Evolutionary conservation across 2,888 invertebrate species (phyloP).

Genomic region (Leucoma salicis): DNA sequence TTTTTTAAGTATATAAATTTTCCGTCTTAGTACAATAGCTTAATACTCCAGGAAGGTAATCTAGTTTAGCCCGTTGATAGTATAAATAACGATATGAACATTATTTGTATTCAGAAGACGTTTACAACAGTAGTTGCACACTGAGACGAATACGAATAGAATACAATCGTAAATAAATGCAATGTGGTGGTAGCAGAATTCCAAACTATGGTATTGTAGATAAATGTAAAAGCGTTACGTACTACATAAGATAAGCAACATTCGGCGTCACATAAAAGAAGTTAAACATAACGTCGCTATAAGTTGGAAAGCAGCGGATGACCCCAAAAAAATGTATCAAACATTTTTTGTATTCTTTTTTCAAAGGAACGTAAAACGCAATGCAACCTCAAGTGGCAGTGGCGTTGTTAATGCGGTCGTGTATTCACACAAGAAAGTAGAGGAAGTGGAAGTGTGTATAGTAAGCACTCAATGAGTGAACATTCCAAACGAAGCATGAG

Average conservation of each 20-base stretch:
- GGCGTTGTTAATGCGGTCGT: constrained; percentile 46
- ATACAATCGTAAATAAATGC: neutral
- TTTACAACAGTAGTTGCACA: constrained; percentile 54
- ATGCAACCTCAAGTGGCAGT: constrained; percentile 34
- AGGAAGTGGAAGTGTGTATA: constrained; percentile 57
- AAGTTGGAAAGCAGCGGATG: constrained; percentile 63
- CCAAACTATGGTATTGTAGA: neutral
- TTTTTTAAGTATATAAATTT: no score
- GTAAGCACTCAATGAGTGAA: constrained; percentile 51
- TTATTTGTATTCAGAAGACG: constrained; percentile 43
- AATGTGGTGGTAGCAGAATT: neutral
- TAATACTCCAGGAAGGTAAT: constrained; percentile 10
- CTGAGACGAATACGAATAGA: constrained; percentile 30
- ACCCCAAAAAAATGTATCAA: constrained; percentile 51
- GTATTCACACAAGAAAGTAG: constrained; percentile 55
- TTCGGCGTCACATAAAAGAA: constrained; percentile 27
- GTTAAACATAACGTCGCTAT: constrained; percentile 51
- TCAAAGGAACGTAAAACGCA: constrained; percentile 44
- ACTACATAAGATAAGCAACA: no score
- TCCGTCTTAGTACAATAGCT: constrained; percentile 3
- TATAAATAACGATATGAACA: constrained; percentile 32
- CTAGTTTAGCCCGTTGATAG: constrained; percentile 5
- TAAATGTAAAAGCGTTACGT: neutral
- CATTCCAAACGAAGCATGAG: constrained; percentile 57
- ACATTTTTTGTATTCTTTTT: no score